A percentile compares a stretch with the other conserved stretches of the same genome.
These are phyloP conservation scores for Eustalomyia histrio DNA, from an alignment of 2,888 invertebrate species.

Conservation along the genomic window DNA sequence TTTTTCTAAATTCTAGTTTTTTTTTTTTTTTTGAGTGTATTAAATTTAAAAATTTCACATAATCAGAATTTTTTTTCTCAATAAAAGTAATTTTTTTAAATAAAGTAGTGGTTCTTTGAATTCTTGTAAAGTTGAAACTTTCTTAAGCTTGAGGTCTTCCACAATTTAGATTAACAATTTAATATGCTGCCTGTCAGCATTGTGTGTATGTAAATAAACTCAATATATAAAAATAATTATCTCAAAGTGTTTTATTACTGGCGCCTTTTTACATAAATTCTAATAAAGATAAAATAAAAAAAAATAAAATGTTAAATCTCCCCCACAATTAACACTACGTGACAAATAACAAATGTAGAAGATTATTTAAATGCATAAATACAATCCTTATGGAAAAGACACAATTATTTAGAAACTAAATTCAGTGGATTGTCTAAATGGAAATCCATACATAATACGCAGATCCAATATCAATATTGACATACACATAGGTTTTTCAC, in stretches of 20 bases:
- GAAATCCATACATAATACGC: slow-evolving; percentile 37
- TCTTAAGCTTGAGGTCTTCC: too few relatives aligned
- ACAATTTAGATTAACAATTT: too few relatives aligned
- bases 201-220: not conserved
- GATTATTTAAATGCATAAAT: slow-evolving; percentile 47
- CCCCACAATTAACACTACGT: slow-evolving; percentile 57
- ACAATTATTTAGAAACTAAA: slow-evolving; percentile 27
- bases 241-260: slow-evolving; percentile 43
- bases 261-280: slow-evolving; percentile 35
- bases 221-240: slow-evolving; percentile 32
- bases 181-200: not conserved
- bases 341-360: slow-evolving; percentile 53
- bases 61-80: too few relatives aligned
- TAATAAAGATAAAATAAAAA: too few relatives aligned
- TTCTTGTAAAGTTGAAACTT: too few relatives aligned
- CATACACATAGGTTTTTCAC: slow-evolving; percentile 23
- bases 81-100: too few relatives aligned
- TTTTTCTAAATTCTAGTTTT: too few relatives aligned
- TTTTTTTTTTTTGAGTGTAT: too few relatives aligned
- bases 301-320: slow-evolving; percentile 9
- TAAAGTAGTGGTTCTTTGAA: too few relatives aligned
- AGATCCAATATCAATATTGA: slow-evolving; percentile 43
- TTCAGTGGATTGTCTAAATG: slow-evolving; percentile 15
- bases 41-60: too few relatives aligned
- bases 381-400: slow-evolving; percentile 39